phyloP scores from a whole-genome alignment of 64 coral and sea anemone species.

The Montipora foliosa region DNA sequence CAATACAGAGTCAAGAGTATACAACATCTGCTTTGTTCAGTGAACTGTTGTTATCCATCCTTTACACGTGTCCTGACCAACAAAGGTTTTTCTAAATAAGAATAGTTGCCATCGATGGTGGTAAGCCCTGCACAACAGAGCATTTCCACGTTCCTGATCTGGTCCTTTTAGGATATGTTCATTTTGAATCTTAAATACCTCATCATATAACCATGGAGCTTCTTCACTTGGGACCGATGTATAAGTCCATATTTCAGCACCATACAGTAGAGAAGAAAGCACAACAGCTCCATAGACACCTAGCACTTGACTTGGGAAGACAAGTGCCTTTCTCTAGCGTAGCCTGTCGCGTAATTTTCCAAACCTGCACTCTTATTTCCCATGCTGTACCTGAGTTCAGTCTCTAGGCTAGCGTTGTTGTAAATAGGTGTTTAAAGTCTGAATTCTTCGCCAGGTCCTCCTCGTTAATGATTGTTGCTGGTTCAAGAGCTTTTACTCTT shows the following conservation, averaged over 20 bases:
- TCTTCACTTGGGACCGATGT: conserved; percentile 19
- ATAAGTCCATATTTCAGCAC: conserved; percentile 41
- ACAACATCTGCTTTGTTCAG: too few species aligned
- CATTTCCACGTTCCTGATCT: not conserved
- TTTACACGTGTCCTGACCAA: too few species aligned
- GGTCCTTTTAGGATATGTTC: conserved; percentile 10
- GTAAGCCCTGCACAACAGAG: too few species aligned
- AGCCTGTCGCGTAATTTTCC: not conserved
- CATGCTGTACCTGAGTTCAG: not conserved
- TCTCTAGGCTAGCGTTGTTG: not conserved
- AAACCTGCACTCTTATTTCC: not conserved
- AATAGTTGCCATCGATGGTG: too few species aligned
- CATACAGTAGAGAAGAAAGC: conserved; percentile 30
- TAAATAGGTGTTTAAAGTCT: not conserved
- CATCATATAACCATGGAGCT: conserved; percentile 43
- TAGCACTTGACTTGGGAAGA: conserved; percentile 11
- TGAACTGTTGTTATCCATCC: too few species aligned
- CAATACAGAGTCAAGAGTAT: too few species aligned
- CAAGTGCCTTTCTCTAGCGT: not conserved
- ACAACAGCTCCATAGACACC: conserved; percentile 29
- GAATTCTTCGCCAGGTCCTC: not conserved
- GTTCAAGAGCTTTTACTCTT: too few species aligned
- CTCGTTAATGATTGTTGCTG: not conserved
- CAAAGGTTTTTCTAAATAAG: too few species aligned
- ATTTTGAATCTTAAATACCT: conserved; percentile 28